phyloP scores from a whole-genome alignment of 2,113 vertebrate species.

The Eulacestoma nigropectus region DNA sequence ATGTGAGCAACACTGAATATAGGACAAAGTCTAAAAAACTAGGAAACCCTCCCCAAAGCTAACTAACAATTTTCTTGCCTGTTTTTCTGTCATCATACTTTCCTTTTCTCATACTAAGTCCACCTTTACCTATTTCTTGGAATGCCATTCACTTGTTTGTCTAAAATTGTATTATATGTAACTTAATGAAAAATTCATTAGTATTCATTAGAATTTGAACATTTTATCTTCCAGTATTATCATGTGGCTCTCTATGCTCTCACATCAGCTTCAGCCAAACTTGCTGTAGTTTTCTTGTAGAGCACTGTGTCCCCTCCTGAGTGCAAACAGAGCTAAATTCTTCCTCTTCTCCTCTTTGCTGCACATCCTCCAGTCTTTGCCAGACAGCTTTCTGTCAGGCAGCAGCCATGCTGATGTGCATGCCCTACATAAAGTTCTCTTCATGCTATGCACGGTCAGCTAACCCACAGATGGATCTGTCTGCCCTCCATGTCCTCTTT shows the following conservation, averaged over 20 bases:
- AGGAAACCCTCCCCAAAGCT: neutral
- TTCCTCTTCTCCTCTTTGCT: neutral
- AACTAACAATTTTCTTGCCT: neutral
- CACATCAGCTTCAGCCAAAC: neutral
- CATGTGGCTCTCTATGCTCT: neutral
- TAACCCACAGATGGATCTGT: neutral
- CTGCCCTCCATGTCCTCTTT: neutral
- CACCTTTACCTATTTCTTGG: neutral
- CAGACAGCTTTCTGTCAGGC: neutral
- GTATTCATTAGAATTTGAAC: neutral
- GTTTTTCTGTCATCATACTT: neutral
- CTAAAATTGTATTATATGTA: neutral
- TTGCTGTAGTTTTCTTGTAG: neutral
- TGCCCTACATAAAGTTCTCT: neutral
- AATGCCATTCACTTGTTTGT: neutral
- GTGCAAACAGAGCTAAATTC: neutral
- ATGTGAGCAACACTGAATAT: neutral
- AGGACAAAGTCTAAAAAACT: neutral
- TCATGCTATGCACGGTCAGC: accelerated
- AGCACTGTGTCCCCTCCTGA: neutral
- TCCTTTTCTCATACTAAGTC: neutral
- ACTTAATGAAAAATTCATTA: neutral
- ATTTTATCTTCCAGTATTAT: neutral
- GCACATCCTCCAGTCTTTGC: accelerated
- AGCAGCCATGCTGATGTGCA: neutral